phyloP scores from a whole-genome alignment of 2,113 vertebrate genomes.

The Myodes glareolus region DNA sequence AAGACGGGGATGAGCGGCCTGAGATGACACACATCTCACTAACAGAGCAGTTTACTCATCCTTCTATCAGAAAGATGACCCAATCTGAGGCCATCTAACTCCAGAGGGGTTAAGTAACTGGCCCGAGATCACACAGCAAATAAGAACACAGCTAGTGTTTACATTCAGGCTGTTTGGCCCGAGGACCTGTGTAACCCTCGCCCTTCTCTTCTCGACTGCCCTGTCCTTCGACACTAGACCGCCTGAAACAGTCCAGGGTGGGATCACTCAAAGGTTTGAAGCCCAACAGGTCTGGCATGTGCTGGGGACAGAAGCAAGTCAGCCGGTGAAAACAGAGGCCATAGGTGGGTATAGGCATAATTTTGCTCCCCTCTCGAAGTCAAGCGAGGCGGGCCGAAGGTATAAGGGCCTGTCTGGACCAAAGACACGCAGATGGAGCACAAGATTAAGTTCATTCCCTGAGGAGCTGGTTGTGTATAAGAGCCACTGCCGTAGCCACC shows the following conservation, averaged over 20 bases:
- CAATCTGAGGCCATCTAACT: not conserved
- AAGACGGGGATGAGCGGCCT: not conserved
- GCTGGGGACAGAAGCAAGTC: not conserved
- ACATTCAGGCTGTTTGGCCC: not conserved
- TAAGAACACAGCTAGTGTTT: not conserved
- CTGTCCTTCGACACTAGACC: not conserved
- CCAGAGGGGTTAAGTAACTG: slow-evolving; percentile 4
- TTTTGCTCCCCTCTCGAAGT: not conserved
- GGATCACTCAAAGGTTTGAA: not conserved
- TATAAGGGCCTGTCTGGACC: not conserved
- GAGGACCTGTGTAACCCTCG: not conserved
- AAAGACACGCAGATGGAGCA: not conserved
- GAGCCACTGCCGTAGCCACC: not conserved
- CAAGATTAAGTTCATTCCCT: not conserved
- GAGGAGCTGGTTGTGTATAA: not conserved
- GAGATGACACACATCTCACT: not conserved
- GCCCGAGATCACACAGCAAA: not conserved
- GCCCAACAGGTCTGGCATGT: not conserved
- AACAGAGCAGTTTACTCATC: not conserved
- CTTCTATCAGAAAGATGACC: not conserved
- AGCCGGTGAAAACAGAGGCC: not conserved
- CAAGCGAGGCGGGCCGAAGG: not conserved
- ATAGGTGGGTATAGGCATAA: not conserved
- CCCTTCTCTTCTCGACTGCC: not conserved
- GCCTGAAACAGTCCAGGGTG: not conserved